phyloP scores from a whole-genome alignment of 2,113 vertebrate species.

The Crocuta crocuta region DNA sequence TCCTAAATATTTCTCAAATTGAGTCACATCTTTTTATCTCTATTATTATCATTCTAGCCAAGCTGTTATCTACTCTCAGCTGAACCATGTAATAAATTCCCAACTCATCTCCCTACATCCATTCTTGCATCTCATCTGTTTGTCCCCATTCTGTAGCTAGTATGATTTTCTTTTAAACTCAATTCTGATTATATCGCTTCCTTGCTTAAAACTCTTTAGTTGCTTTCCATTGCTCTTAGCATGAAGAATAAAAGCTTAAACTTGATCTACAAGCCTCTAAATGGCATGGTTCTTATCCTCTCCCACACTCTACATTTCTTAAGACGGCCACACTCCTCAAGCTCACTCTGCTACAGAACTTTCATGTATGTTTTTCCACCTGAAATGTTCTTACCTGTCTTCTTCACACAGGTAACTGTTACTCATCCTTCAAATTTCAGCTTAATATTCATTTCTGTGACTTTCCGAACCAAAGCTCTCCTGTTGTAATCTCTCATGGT shows the following conservation, averaged over 20 bases:
- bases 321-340: neutral
- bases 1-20: conserved; percentile 57
- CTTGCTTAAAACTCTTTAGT: neutral
- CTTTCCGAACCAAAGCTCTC: neutral
- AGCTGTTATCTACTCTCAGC: conserved; percentile 24
- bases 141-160: neutral
- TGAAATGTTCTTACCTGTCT: neutral
- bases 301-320: neutral
- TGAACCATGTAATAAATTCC: conserved; percentile 30
- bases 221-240: neutral
- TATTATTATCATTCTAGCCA: conserved; percentile 19
- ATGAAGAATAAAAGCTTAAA: conserved; percentile 49
- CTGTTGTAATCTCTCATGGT: neutral
- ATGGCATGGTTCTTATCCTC: neutral
- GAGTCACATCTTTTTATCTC: conserved; percentile 10
- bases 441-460: neutral
- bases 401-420: neutral
- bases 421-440: neutral
- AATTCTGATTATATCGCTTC: neutral
- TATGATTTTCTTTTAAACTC: conserved; percentile 9
- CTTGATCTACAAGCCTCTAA: neutral
- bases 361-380: neutral
- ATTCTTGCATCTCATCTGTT: conserved; percentile 42
- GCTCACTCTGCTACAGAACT: neutral
- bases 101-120: neutral